Conservation (phyloP, 2,888 invertebrate species). For the Pyrrhosoma nymphula region DNA sequence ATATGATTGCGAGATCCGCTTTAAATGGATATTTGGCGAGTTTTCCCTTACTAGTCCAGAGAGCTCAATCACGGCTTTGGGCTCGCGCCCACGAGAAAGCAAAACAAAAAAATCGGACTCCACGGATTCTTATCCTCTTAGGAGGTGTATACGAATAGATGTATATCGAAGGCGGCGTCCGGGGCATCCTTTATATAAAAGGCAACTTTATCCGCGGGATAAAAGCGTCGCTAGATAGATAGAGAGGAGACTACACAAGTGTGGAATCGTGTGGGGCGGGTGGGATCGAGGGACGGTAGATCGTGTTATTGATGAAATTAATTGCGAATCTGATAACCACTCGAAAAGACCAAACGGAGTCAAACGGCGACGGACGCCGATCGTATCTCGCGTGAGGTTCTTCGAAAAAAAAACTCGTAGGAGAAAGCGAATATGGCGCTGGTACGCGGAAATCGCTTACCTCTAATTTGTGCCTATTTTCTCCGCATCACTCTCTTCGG, state of each 20-base stretch:
- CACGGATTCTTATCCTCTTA: not conserved
- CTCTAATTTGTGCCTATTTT: not conserved
- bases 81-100: not conserved
- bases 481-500: not conserved
- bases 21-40: not conserved
- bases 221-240: not conserved
- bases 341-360: constrained; percentile 4
- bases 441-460: constrained; percentile 27
- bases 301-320: constrained; percentile 62
- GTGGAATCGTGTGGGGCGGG: not conserved
- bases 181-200: not conserved
- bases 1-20: not conserved
- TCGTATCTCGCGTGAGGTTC: constrained; percentile 45
- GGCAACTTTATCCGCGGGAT: not conserved
- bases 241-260: not conserved
- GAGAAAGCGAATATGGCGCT: constrained; percentile 38
- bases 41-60: not conserved
- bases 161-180: not conserved
- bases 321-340: constrained; percentile 44
- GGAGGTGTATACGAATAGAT: constrained; percentile 3
- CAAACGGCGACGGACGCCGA: constrained; percentile 4
- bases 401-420: not conserved
- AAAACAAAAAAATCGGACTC: not conserved
- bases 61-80: not conserved
- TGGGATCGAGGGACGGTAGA: not conserved